Evolutionary conservation across 2,113 vertebrate species (phyloP).

Genomic region (Rhabdomys dilectus): DNA sequence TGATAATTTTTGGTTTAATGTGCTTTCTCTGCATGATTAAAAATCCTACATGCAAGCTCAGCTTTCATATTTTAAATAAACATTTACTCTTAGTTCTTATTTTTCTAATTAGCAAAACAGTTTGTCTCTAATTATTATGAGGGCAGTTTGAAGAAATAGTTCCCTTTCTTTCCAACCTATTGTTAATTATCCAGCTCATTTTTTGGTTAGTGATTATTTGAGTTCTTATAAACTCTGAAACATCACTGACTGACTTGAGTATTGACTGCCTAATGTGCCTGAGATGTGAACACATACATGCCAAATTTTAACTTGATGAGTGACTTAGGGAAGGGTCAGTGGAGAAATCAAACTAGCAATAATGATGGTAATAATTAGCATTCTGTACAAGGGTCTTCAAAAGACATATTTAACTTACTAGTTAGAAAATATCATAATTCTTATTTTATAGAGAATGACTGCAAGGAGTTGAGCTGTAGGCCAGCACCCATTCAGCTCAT

Average conservation of each 20-base stretch:
- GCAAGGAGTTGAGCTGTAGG: not conserved
- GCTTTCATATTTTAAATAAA: not conserved
- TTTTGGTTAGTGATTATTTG: slow-evolving; percentile 30
- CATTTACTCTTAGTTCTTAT: accelerated
- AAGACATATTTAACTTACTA: not conserved
- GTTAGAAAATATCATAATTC: not conserved
- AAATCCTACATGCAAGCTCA: not conserved
- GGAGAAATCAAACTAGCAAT: not conserved
- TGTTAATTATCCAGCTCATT: not conserved
- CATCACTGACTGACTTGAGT: accelerated
- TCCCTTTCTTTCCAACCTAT: not conserved
- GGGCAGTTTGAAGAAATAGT: slow-evolving; percentile 45
- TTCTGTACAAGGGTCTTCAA: not conserved
- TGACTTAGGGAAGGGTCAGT: not conserved
- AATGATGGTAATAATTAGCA: not conserved
- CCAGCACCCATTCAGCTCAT: not conserved
- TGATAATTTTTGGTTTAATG: not conserved
- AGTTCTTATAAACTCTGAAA: slow-evolving; percentile 41
- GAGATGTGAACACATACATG: not conserved
- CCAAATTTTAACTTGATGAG: not conserved
- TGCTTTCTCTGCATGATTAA: not conserved
- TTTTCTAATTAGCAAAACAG: not conserved
- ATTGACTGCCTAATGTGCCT: not conserved
- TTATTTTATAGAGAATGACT: not conserved
- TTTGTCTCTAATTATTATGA: not conserved